Conservation (phyloP, 2,113 vertebrate species). For the Pitta sordida region DNA sequence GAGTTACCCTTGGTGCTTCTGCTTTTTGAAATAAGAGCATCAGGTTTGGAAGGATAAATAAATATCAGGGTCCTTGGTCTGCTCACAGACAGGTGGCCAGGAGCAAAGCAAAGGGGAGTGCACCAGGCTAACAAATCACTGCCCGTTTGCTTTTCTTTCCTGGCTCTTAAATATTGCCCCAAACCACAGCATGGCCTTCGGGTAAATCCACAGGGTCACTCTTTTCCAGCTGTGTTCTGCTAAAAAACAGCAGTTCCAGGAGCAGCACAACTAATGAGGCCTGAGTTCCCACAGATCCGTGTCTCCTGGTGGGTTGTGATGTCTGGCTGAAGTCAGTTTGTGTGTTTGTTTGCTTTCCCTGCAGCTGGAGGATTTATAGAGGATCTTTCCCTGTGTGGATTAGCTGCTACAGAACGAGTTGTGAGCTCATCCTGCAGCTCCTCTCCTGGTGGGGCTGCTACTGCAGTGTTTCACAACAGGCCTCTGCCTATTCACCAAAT, state of each 20-base stretch:
- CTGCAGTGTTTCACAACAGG: background rate
- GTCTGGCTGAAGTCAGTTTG: background rate
- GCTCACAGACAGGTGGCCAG: fast-evolving
- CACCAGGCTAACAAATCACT: background rate
- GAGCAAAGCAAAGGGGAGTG: background rate
- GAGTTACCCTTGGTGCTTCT: background rate
- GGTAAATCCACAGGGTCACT: background rate
- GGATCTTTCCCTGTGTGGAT: background rate
- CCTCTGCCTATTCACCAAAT: background rate
- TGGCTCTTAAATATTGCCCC: background rate
- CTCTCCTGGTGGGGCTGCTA: background rate
- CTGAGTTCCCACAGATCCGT: background rate
- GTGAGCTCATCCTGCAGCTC: slow-evolving; percentile 4
- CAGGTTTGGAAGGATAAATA: background rate
- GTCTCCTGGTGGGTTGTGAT: background rate
- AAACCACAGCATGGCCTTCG: background rate
- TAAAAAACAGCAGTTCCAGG: background rate
- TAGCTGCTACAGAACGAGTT: background rate
- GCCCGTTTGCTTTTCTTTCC: background rate
- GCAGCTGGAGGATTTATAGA: background rate
- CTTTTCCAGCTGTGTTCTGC: background rate
- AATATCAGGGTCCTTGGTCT: background rate
- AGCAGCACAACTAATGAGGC: background rate
- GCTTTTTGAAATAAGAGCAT: background rate
- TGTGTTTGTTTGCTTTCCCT: background rate